Conservation (phyloP, 2,888 invertebrate genomes). For the Camptogramma bilineatum region DNA sequence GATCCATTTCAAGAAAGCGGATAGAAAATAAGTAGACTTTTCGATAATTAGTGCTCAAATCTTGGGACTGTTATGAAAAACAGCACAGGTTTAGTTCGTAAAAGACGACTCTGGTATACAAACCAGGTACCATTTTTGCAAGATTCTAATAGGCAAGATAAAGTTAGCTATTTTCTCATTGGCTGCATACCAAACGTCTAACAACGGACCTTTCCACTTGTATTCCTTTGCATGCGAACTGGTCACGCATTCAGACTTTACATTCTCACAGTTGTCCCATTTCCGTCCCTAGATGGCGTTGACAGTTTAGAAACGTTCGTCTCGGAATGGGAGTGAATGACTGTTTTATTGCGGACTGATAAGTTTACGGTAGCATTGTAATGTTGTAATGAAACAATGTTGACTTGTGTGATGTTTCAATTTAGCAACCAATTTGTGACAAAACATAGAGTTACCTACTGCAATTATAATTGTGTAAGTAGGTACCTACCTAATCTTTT, state of each 20-base stretch:
- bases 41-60: too few relatives aligned
- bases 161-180: background rate
- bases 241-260: slow-evolving; percentile 62
- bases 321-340: slow-evolving; percentile 49
- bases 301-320: slow-evolving; percentile 51
- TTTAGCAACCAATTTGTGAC: slow-evolving; percentile 17
- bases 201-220: slow-evolving; percentile 19
- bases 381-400: slow-evolving; percentile 32
- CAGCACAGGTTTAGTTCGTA: too few relatives aligned
- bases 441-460: background rate
- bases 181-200: background rate
- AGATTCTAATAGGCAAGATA: background rate
- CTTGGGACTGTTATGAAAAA: too few relatives aligned
- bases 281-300: slow-evolving; percentile 53
- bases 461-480: background rate
- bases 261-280: slow-evolving; percentile 53
- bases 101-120: too few relatives aligned
- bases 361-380: slow-evolving; percentile 33
- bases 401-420: slow-evolving; percentile 31
- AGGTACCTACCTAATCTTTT: too few relatives aligned
- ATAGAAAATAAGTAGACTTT: too few relatives aligned
- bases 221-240: slow-evolving; percentile 54
- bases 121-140: background rate
- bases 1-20: too few relatives aligned
- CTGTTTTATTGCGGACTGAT: slow-evolving; percentile 51